Evolutionary conservation across 1,140 invertebrate species (phyloP), one percentile per base, ranked within the genome.

Genomic region (Mylabris phalerata): DNA sequence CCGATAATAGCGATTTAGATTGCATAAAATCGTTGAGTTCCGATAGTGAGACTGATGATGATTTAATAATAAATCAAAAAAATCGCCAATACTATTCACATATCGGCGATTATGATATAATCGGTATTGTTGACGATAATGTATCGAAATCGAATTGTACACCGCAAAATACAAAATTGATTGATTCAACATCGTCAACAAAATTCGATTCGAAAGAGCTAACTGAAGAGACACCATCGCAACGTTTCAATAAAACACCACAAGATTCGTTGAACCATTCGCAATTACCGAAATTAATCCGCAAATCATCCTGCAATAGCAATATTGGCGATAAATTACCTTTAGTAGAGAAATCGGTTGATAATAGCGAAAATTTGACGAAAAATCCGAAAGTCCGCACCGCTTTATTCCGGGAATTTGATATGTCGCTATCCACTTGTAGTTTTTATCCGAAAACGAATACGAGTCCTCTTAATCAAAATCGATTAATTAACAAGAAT

Each of bases 361-460:
- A 9, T 19, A 19, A 9, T 19, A 19, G 19, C 19, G 19, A 19
- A 19, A 19, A 19, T 19, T 19, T 19, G 0, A 25, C 19, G 10
- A 71, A 69, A 62, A 59, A 48, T 19, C 67, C 70, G 0, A 71
- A 69, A 66, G 69, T 71, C 24, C 62, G 73, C 11, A 74, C 72
- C 4, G 65, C 69, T 9, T 56, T 74, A 32, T 74, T 74, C 58
- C 63, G 65, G 38, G 64, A 69, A 11, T 44, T 47, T 4, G 62
- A 68, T 47, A 61, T 59, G n/a, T 75, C 76, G 13, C 65, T 82
- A 0, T 73, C 79, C 1, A 71, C 76, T 1, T 79, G 79, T 59
- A 75, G 74, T 11, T 82, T 82, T 62, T 82, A 81, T 66, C 74
- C 79, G 0, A 80, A 78, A 69, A 64, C 64, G 49, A 43, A 9